These are phyloP conservation scores for Parnassius glacialis DNA, from an alignment of 2,888 invertebrate species.

Conservation along the genomic window DNA sequence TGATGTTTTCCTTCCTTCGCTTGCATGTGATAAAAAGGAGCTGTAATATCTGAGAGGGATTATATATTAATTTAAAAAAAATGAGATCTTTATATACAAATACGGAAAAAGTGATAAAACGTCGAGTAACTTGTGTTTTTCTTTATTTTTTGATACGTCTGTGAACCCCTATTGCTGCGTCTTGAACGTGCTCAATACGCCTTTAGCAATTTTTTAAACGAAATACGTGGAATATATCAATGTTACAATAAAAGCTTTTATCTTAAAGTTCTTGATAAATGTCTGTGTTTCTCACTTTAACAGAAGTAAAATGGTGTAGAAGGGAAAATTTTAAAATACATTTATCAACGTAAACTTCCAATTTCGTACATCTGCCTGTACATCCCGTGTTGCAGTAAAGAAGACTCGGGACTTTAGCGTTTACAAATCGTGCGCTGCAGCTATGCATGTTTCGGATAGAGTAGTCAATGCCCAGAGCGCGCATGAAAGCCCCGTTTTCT, in stretches of 20 bases:
- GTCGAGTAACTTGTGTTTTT: too few species aligned
- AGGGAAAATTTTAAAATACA: constrained; percentile 25
- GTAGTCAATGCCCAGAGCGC: constrained; percentile 30
- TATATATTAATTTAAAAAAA: too few species aligned
- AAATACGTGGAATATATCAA: constrained; percentile 16
- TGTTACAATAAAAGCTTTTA: constrained; percentile 13
- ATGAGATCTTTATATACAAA: too few species aligned
- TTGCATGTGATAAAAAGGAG: too few species aligned
- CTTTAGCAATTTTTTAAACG: constrained; percentile 23
- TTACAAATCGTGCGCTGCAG: constrained; percentile 48
- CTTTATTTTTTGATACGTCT: too few species aligned
- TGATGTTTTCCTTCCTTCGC: too few species aligned
- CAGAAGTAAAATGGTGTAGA: constrained; percentile 22
- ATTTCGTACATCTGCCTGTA: constrained; percentile 45
- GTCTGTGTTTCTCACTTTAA: constrained; percentile 15
- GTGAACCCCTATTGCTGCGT: too few species aligned
- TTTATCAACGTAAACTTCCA: constrained; percentile 28
- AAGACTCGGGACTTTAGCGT: constrained; percentile 31
- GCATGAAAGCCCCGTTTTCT: not conserved
- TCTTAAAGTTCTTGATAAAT: constrained; percentile 11
- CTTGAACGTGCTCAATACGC: too few species aligned
- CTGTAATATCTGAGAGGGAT: too few species aligned
- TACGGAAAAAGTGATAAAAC: too few species aligned
- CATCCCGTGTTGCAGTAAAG: constrained; percentile 41
- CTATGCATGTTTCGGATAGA: constrained; percentile 41